phyloP scores from a whole-genome alignment of 2,888 invertebrate species.

The Campoplex capitator region DNA sequence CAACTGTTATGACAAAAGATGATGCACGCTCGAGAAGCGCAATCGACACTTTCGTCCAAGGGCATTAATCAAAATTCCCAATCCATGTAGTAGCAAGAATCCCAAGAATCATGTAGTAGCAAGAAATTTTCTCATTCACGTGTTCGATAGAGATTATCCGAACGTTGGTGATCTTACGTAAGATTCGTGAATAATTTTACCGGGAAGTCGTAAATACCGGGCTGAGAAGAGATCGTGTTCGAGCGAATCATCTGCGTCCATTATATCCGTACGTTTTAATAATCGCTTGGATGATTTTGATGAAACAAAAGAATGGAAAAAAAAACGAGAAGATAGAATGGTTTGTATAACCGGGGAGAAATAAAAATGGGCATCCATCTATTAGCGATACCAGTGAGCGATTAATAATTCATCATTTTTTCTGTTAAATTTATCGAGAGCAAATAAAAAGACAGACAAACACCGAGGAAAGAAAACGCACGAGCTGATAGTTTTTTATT shows the following conservation, averaged over 20 bases:
- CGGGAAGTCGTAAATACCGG: constrained; percentile 36
- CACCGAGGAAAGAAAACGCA: background rate
- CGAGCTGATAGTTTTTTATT: background rate
- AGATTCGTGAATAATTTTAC: constrained; percentile 47
- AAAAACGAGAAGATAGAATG: background rate
- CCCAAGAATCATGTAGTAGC: background rate
- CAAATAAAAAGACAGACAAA: background rate
- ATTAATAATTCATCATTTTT: background rate
- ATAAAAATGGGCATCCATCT: background rate
- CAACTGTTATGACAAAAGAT: constrained; percentile 3
- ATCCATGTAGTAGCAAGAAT: too few species aligned
- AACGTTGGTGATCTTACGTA: constrained; percentile 26
- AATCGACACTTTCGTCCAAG: constrained; percentile 37
- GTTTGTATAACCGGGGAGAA: background rate
- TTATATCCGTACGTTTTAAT: constrained; percentile 27
- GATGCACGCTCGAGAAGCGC: constrained; percentile 13
- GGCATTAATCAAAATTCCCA: background rate
- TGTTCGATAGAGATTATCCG: background rate
- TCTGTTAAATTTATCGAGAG: background rate
- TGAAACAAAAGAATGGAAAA: background rate
- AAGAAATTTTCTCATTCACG: constrained; percentile 5
- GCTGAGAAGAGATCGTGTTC: background rate
- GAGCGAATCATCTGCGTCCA: constrained; percentile 2
- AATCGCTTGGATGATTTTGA: constrained; percentile 13
- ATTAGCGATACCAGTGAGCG: background rate